Base-by-base conservation (phyloP, 2,113 vertebrate genomes). In the Silurus meridionalis region DNA sequence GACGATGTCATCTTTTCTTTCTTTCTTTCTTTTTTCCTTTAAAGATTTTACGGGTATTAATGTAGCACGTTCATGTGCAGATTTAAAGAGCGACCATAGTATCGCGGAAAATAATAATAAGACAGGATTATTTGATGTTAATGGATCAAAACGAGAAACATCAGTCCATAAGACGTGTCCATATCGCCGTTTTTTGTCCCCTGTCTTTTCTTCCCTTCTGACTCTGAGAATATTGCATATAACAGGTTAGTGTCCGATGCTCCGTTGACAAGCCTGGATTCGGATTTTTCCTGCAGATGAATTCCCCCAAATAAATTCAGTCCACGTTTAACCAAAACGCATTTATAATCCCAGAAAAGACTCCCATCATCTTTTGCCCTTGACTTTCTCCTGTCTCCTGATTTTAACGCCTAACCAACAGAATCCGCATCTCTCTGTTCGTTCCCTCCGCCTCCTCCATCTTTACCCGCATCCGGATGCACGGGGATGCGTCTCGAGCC, bases 371-470 rank as follows among this genome's bases (percentile, higher is more conserved):
- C n/a, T 25, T 86, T 81, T n/a, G 58, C 14, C 53, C 71, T 28
- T 37, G 2, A 7, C 46, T 63, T 78, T 28, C 37, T 57, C 14
- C 50, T 55, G 64, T 79, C n/a, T 55, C 14, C 10, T 0, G 14
- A 46, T 61, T 37, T 71, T 11, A 64, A 83, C 75, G 50, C 61
- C 63, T 77, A 84, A 86, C 63, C 87, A 67, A 88, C 88, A 87
- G 90, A 91, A 93, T 94, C 92, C 91, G 92, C 93, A 93, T 94
- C 93, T 91, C 85, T 90, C 80, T 82, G 55, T 85, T 66, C 90
- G 48, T 83, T 88, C 87, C 88, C 90, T 90, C 92, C 90, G 86
- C 90, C 91, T 93, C 93, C 91, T 92, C 92, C 93, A 93, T 94
- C 92, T 91, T 82, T 89, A 87, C 90, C 91, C 83, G 92, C 93